Base-by-base conservation (phyloP, 2,113 vertebrate genomes). In the Amblyornis subalaris region DNA sequence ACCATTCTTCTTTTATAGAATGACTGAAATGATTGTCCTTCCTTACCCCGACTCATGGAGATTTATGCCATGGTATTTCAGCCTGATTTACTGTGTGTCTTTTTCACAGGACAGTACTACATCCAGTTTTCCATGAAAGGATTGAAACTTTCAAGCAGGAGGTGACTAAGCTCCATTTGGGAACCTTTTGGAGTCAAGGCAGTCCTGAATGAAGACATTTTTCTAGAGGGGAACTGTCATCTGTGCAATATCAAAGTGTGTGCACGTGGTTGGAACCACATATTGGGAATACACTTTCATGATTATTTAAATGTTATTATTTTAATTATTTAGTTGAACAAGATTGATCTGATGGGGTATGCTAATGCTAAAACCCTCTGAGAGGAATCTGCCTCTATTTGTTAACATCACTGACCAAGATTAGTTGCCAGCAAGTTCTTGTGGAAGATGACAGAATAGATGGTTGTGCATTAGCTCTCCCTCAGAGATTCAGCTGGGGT, bases 321-420 rank as follows among this genome's bases (percentile, higher is more conserved):
- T 96, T 92, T 88, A 94, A 91, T 78, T 94, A 66, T 96, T 94
- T 83, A 94, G 71, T 79, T 69, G 66, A 93, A 93, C 54, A 93
- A 94, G 77, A 82, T 38, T 88, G 66, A 92, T 89, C 58, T 93
- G 85, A 85, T 85, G 58, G 85, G 14, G 21, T 73, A 89, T 76
- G 57, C 42, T 93, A 85, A 89, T 85, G 91, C 78, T 70, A 80
- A 75, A 87, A 77, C 71, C 74, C 62, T 92, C 50, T 44, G 71
- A 93, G 91, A 85, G 50, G 26, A 88, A 44, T 73, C 89, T 91
- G 93, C 67, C 58, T 92, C 23, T 66, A 26, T 83, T 85, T 73
- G 77, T 94, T 93, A 89, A 82, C 66, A 58, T 69, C 5, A 9
- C 67, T 76, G 71, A 89, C 85, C 89, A 93, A 79, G 77, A 89